Percentiles rank a stretch among this genome's conserved stretches.
Conservation (phyloP, 2,797 vertebrate genomes). For the Chelidonichthys spinosus region DNA sequence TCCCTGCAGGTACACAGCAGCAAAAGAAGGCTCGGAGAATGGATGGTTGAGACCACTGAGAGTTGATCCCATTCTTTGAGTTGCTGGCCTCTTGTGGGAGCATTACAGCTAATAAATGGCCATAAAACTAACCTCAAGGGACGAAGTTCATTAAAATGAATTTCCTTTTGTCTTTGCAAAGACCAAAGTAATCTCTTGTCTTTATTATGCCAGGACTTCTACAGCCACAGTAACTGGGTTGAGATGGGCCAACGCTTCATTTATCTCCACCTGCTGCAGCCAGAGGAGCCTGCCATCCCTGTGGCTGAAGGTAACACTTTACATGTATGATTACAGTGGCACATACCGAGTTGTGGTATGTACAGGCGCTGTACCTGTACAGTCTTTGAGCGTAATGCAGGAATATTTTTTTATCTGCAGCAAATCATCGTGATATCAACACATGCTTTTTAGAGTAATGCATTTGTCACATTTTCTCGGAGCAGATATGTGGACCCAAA, state of each 20-base stretch:
- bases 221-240: slow-evolving; percentile 94
- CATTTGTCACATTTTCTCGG: background rate
- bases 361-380: too few relatives aligned
- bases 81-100: background rate
- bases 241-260: slow-evolving; percentile 85
- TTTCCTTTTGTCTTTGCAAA: background rate
- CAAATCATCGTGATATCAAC: too few relatives aligned
- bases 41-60: background rate
- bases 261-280: slow-evolving; percentile 87
- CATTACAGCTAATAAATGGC: background rate
- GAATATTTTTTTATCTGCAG: too few relatives aligned
- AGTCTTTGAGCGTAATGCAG: too few relatives aligned
- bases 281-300: slow-evolving; percentile 80
- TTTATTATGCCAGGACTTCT: slow-evolving; percentile 86
- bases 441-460: too few relatives aligned
- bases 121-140: background rate
- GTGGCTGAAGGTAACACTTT: slow-evolving; percentile 83
- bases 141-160: background rate
- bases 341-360: background rate
- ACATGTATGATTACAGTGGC: background rate
- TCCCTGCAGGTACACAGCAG: slow-evolving; percentile 85
- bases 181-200: background rate
- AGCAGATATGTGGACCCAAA: background rate
- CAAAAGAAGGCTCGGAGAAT: background rate
- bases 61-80: background rate